phyloP scores from a whole-genome alignment of 1,140 invertebrate species.

The Lordiphosa clarofinis region DNA sequence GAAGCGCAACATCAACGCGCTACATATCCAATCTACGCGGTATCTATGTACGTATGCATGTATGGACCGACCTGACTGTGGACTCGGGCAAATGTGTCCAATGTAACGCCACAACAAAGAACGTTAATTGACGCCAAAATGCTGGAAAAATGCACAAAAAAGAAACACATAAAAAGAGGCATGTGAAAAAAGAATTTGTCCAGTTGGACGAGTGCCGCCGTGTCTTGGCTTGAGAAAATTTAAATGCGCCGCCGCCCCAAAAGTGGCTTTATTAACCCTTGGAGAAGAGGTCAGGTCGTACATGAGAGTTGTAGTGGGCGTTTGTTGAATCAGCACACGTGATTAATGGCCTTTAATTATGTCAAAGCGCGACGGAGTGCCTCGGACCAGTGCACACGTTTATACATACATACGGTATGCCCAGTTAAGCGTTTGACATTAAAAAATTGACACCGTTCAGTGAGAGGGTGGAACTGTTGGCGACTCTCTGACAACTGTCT shows the following conservation, averaged over 20 bases:
- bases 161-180: slow-evolving; percentile 27
- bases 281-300: slow-evolving; percentile 19
- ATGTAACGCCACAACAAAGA: slow-evolving; percentile 79
- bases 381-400: slow-evolving; percentile 10
- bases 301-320: slow-evolving; percentile 44
- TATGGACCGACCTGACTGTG: slow-evolving; percentile 27
- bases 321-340: slow-evolving; percentile 75
- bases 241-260: slow-evolving; percentile 32
- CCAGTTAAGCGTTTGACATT: slow-evolving; percentile 74
- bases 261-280: slow-evolving; percentile 74
- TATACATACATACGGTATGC: slow-evolving; percentile 43
- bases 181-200: slow-evolving; percentile 58
- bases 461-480: slow-evolving; percentile 50
- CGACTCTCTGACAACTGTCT: slow-evolving; percentile 63
- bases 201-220: slow-evolving; percentile 28
- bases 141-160: slow-evolving; percentile 33
- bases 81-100: slow-evolving; percentile 62
- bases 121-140: slow-evolving; percentile 77
- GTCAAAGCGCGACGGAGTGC: slow-evolving; percentile 57
- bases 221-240: slow-evolving; percentile 47
- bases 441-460: slow-evolving; percentile 79
- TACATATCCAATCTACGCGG: slow-evolving; percentile 62
- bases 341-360: slow-evolving; percentile 78
- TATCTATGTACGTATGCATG: slow-evolving; percentile 42
- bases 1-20: slow-evolving; percentile 59